These are phyloP conservation scores for Drosophila murphyi DNA, from an alignment of 1,140 invertebrate species.

Conservation along the genomic window DNA sequence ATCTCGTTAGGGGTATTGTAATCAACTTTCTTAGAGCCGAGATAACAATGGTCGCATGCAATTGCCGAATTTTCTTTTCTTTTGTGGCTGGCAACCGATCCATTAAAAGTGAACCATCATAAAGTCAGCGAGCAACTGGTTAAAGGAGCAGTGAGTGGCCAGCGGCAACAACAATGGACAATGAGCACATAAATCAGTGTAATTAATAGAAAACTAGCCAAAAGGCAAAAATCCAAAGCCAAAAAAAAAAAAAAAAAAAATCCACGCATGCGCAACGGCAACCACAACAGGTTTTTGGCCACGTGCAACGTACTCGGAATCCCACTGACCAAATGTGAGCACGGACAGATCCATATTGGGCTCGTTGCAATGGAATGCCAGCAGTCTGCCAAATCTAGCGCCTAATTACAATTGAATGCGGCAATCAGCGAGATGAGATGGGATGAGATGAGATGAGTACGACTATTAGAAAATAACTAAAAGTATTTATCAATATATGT, in stretches of 20 bases:
- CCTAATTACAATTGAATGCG: conserved; percentile 51
- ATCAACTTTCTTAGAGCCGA: conserved; percentile 11
- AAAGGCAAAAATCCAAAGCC: conserved; percentile 31
- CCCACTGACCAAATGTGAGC: conserved; percentile 23
- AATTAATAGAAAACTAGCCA: conserved; percentile 83
- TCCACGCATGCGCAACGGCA: conserved; percentile 53
- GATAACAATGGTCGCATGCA: conserved; percentile 42
- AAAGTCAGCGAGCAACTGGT: conserved; percentile 20
- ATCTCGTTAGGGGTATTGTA: conserved; percentile 25
- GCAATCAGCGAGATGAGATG: background rate
- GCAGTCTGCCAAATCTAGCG: conserved; percentile 40
- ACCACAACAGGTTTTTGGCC: conserved; percentile 30
- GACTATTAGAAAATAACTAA: conserved; percentile 10
- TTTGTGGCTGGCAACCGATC: conserved; percentile 22
- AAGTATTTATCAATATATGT: conserved; percentile 47
- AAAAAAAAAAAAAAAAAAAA: background rate
- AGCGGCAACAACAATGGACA: conserved; percentile 73
- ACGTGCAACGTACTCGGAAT: conserved; percentile 36
- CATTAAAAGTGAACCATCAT: conserved; percentile 38
- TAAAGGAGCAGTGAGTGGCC: conserved; percentile 15
- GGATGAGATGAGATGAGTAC: background rate
- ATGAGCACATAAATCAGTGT: conserved; percentile 83
- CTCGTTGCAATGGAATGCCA: conserved; percentile 26
- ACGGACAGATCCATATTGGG: conserved; percentile 47
- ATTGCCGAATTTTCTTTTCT: conserved; percentile 49